These are phyloP conservation scores for Sinocyclocheilus anophthalmus DNA, from an alignment of 2,113 vertebrate genomes.

Conservation along the genomic window DNA sequence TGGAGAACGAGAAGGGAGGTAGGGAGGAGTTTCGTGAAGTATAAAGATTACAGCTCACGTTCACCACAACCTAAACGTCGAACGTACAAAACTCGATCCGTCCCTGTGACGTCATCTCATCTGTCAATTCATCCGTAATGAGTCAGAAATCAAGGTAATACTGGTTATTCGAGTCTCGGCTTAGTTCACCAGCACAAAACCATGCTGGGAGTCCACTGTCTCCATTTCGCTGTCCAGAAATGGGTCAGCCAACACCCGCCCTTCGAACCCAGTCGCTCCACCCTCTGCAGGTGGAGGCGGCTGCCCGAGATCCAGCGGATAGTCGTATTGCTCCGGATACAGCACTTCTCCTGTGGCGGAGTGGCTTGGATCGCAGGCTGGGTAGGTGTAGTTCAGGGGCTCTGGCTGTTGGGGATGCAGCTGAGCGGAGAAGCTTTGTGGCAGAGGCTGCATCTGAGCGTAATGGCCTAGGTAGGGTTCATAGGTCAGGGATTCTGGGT, in stretches of 20 bases:
- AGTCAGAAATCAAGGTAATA: conserved; percentile 68
- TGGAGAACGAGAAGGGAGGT: conserved; percentile 63
- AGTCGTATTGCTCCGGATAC: conserved; percentile 77
- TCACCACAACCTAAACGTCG: conserved; percentile 65
- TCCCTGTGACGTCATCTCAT: conserved; percentile 57
- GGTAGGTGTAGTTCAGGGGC: conserved; percentile 78
- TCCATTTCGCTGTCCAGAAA: conserved; percentile 96
- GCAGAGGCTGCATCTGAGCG: conserved; percentile 71
- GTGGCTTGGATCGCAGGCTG: conserved; percentile 72
- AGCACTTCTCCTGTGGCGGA: conserved; percentile 67
- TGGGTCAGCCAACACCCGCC: conserved; percentile 76
- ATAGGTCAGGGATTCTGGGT: conserved; percentile 65
- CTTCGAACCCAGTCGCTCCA: conserved; percentile 69
- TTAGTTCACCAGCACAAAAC: conserved; percentile 94
- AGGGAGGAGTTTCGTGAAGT: conserved; percentile 67
- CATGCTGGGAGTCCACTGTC: conserved; percentile 94
- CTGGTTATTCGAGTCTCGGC: conserved; percentile 52
- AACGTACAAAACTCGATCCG: conserved; percentile 62
- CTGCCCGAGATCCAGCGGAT: conserved; percentile 74
- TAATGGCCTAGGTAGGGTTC: conserved; percentile 80
- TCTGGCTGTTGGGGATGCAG: conserved; percentile 55
- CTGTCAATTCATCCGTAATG: conserved; percentile 20
- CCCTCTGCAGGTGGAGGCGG: conserved; percentile 65
- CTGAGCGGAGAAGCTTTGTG: conserved; percentile 41
- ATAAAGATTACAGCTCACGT: conserved; percentile 56